Percentiles rank a stretch among this genome's conserved stretches.
Evolutionary conservation across 1,140 invertebrate species (phyloP).

Genomic region (Diorhabda elongata): DNA sequence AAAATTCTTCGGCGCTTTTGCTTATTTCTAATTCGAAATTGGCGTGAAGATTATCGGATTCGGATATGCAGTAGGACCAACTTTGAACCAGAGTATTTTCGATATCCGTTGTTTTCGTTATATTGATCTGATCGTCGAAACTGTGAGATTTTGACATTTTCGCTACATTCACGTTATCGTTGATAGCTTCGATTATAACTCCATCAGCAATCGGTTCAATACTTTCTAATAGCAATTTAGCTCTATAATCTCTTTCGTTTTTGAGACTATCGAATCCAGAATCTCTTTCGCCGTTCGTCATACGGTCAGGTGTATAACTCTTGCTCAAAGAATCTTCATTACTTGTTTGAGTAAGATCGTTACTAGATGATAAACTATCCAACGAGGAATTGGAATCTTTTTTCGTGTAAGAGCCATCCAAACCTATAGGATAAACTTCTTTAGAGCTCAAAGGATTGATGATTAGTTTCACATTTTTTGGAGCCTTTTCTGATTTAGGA

Average conservation of each 20-base stretch:
- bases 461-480: constrained; percentile 49
- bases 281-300: constrained; percentile 28
- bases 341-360: constrained; percentile 32
- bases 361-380: constrained; percentile 42
- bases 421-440: constrained; percentile 42
- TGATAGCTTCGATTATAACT: constrained; percentile 34
- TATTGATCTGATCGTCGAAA: constrained; percentile 43
- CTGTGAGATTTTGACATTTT: constrained; percentile 46
- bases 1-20: constrained; percentile 45
- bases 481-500: constrained; percentile 33
- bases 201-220: constrained; percentile 43
- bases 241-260: constrained; percentile 24
- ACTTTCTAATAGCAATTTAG: constrained; percentile 34
- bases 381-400: constrained; percentile 41
- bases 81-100: constrained; percentile 43
- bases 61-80: constrained; percentile 44
- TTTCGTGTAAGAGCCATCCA: constrained; percentile 43
- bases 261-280: constrained; percentile 35
- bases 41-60: constrained; percentile 38
- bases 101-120: constrained; percentile 29
- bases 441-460: constrained; percentile 53
- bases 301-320: constrained; percentile 19
- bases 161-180: constrained; percentile 38
- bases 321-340: constrained; percentile 36
- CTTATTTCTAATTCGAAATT: constrained; percentile 39